A percentile compares a stretch with the other conserved stretches of the same genome.
phyloP scores from a whole-genome alignment of 2,797 vertebrate genomes.

The Lagodon rhomboides region DNA sequence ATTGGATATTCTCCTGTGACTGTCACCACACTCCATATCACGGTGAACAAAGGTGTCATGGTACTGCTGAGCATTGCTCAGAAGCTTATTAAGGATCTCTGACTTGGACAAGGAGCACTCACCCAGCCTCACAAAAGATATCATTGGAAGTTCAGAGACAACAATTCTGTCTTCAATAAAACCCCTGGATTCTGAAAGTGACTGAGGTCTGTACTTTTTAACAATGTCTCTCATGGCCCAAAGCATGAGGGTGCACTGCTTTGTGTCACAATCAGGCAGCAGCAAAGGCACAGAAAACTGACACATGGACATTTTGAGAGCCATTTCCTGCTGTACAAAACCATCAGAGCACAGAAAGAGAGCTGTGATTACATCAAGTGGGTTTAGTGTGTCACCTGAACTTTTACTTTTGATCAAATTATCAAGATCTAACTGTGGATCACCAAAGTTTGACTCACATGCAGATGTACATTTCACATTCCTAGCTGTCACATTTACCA shows the following conservation, averaged over 20 bases:
- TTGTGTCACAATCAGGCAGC: slow-evolving; percentile 76
- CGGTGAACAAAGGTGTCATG: slow-evolving; percentile 82
- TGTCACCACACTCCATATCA: slow-evolving; percentile 78
- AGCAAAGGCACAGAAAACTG: slow-evolving; percentile 90
- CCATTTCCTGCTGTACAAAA: slow-evolving; percentile 87
- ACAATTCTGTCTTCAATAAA: slow-evolving; percentile 84
- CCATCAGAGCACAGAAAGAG: slow-evolving; percentile 86
- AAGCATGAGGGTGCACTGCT: slow-evolving; percentile 82
- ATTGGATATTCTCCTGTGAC: slow-evolving; percentile 72
- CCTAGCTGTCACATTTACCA: slow-evolving; percentile 80
- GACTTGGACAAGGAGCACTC: slow-evolving; percentile 86
- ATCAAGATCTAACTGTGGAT: slow-evolving; percentile 20
- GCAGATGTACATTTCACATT: slow-evolving; percentile 36
- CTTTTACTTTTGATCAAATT: neutral
- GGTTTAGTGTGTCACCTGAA: slow-evolving; percentile 58
- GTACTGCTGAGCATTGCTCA: slow-evolving; percentile 82
- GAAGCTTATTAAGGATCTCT: slow-evolving; percentile 84
- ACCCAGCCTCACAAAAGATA: slow-evolving; percentile 82
- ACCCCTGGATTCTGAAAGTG: slow-evolving; percentile 68
- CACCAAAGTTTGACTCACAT: slow-evolving; percentile 12
- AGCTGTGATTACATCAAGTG: slow-evolving; percentile 86
- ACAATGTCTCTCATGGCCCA: slow-evolving; percentile 89
- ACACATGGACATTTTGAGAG: slow-evolving; percentile 89
- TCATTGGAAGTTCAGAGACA: slow-evolving; percentile 68
- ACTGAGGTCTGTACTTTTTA: slow-evolving; percentile 84